These are phyloP conservation scores for Epistrophe eligans DNA, from an alignment of 2,888 invertebrate genomes.

Conservation along the genomic window DNA sequence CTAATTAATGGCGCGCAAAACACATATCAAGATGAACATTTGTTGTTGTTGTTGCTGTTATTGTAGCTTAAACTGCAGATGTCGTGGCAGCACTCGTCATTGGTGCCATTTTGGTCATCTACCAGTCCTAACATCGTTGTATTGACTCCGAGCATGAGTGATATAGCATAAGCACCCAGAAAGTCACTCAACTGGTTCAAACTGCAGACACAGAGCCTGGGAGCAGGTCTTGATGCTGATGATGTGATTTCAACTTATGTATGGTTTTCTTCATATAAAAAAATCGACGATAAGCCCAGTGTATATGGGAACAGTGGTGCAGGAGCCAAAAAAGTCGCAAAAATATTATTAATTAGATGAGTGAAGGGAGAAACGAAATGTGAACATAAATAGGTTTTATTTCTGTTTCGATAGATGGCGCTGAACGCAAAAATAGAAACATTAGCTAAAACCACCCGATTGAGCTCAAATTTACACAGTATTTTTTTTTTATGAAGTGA, in stretches of 20 bases:
- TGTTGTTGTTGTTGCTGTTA: conserved; percentile 64
- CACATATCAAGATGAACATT: conserved; percentile 79
- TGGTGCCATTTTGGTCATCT: conserved; percentile 74
- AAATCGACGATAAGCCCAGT: background rate
- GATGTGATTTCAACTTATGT: conserved; percentile 12
- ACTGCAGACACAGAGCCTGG: conserved; percentile 28
- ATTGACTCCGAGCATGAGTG: conserved; percentile 73
- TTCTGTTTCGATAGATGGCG: too few species aligned
- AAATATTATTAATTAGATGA: too few species aligned
- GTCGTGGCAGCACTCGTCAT: conserved; percentile 68
- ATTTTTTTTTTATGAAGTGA: too few species aligned
- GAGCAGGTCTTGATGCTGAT: conserved; percentile 16
- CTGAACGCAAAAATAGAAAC: too few species aligned
- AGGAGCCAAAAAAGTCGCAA: background rate
- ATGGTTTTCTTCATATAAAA: conserved; percentile 12
- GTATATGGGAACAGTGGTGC: background rate
- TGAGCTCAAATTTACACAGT: too few species aligned
- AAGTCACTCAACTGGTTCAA: conserved; percentile 75
- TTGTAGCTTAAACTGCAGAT: conserved; percentile 52
- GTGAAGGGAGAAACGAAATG: too few species aligned
- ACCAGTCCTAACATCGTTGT: conserved; percentile 60
- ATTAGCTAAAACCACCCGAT: too few species aligned
- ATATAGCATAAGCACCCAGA: conserved; percentile 72
- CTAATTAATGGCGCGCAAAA: conserved; percentile 79
- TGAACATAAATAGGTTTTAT: too few species aligned